Evolutionary conservation across 1,140 invertebrate genomes (phyloP), one percentile per base, ranked within the genome.

Genomic region (Drosophila melanica): DNA sequence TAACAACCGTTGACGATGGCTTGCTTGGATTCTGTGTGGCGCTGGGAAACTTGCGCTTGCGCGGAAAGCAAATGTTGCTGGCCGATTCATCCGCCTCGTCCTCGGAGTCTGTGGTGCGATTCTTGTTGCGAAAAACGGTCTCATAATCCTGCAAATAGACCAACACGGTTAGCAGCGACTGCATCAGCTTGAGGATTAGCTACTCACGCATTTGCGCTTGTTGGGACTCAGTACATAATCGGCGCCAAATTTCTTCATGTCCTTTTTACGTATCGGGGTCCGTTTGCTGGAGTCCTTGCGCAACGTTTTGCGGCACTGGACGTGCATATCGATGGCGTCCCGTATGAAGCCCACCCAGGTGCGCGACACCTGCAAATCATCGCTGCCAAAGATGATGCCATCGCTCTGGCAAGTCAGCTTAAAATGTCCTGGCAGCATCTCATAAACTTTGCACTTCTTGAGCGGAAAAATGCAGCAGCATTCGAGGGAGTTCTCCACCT

Each of bases 271-370:
- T 11, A 94, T 92, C 44, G 94, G 94, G 48, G 93, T 92, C 50
- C 94, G 92, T 6, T 93, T 93, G 63, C 94, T 95, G 39, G 94
- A 94, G 55, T 94, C 94, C 78, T 94, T 95, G 37, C 93, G 89
- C 37, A 95, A 90, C 18, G 94, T 95, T 74, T 94, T 93, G 50
- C 94, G 92, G 63, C 93, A 93, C 68, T 94, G 93, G 2, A 93
- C 89, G 68, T 94, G 94, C 82, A 93, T 91, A 47, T 93, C 92
- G 67, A 95, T 93, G 39, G 94, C 92, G 67, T 92, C 91, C 64
- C 93, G 92, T 39, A 95, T 92, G 16, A 92, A 92, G 42, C 92
- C 76, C 53, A 95, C 93, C 95, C 94, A 95, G 20, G 86, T 91
- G 48, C 93, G 91, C 7, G 93, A 93, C 45, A 94, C 92, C 18